These are phyloP conservation scores for Polyergus mexicanus DNA, from an alignment of 1,140 invertebrate species.

Conservation along the genomic window DNA sequence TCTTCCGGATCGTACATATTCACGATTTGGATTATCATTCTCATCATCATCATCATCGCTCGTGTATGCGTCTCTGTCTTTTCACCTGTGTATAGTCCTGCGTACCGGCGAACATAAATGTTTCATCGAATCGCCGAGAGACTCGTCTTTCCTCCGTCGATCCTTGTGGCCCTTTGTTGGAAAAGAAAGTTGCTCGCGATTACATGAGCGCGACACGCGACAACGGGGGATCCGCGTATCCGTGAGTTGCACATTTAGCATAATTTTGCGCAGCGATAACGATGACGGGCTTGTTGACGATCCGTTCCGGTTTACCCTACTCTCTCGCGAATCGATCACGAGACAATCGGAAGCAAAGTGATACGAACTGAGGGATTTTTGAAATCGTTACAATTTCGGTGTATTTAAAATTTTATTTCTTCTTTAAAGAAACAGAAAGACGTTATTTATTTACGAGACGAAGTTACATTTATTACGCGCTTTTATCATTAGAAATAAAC, in stretches of 20 bases:
- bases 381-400: neutral
- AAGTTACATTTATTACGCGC: neutral
- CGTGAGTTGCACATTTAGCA: slow-evolving; percentile 63
- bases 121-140: slow-evolving; percentile 80
- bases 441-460: neutral
- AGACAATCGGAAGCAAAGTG: neutral
- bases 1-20: slow-evolving; percentile 1
- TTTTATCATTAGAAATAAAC: neutral
- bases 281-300: neutral
- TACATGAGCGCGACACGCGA: slow-evolving; percentile 79
- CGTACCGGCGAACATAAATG: slow-evolving; percentile 80
- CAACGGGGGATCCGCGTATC: slow-evolving; percentile 57
- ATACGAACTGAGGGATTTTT: neutral
- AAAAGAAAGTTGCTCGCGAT: slow-evolving; percentile 85
- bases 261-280: slow-evolving; percentile 31
- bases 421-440: neutral
- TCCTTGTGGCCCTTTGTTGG: slow-evolving; percentile 78
- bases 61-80: neutral
- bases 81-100: slow-evolving; percentile 20
- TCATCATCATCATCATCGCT: neutral
- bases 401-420: neutral
- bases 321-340: neutral
- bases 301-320: neutral
- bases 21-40: neutral
- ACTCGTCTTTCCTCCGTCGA: slow-evolving; percentile 75